These are phyloP conservation scores for Sandelia bainsii DNA, from an alignment of 2,797 vertebrate genomes.

Conservation along the genomic window DNA sequence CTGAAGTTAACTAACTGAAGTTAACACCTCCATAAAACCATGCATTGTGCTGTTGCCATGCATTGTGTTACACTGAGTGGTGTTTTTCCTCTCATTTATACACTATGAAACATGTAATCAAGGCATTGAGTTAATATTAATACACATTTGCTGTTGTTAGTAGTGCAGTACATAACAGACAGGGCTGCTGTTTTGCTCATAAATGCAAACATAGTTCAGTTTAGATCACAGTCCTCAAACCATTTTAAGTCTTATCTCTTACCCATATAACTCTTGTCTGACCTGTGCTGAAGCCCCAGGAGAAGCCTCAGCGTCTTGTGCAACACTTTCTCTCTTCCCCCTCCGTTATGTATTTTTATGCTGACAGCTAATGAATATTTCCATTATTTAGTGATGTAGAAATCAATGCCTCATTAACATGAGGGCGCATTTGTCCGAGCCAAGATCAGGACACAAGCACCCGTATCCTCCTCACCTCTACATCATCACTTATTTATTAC, in stretches of 20 bases:
- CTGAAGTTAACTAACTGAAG: too few relatives aligned
- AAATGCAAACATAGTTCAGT: too few relatives aligned
- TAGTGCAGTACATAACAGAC: too few relatives aligned
- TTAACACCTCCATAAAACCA: too few relatives aligned
- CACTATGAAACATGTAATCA: too few relatives aligned
- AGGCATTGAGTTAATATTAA: too few relatives aligned
- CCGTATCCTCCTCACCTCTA: slow-evolving; percentile 60
- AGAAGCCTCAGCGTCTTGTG: slow-evolving; percentile 8
- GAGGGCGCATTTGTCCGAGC: slow-evolving; percentile 59
- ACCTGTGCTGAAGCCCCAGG: not conserved
- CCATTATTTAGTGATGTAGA: slow-evolving; percentile 72
- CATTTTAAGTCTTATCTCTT: not conserved
- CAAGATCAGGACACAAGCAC: slow-evolving; percentile 44
- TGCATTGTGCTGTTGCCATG: too few relatives aligned
- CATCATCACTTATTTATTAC: slow-evolving; percentile 71
- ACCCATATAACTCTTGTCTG: not conserved
- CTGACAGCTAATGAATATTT: slow-evolving; percentile 71
- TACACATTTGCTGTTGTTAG: too few relatives aligned
- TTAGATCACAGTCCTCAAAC: too few relatives aligned
- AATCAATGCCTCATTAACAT: slow-evolving; percentile 78
- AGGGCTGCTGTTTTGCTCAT: too few relatives aligned
- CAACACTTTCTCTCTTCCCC: not conserved
- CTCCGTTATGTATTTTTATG: slow-evolving; percentile 49
- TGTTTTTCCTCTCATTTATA: too few relatives aligned
- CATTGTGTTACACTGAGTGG: too few relatives aligned